phyloP scores from a whole-genome alignment of 2,113 vertebrate genomes.

The Thomomys bottae region DNA sequence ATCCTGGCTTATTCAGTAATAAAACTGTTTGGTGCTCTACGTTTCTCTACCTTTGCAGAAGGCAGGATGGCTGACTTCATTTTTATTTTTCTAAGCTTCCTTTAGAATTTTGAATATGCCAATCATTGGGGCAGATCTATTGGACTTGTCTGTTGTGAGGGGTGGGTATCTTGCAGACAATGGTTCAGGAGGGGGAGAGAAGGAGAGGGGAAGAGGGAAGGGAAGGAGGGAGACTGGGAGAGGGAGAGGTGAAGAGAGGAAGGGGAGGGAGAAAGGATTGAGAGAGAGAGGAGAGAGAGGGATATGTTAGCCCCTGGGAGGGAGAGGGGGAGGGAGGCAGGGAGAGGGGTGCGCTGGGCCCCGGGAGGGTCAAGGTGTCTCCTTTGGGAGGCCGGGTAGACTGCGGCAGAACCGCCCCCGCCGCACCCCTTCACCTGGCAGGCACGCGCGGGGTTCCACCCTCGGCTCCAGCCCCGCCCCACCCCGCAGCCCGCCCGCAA shows the following conservation, averaged over 20 bases:
- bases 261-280: too few species aligned
- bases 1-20: not conserved
- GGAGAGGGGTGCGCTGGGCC: too few species aligned
- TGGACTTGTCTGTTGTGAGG: not conserved
- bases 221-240: too few species aligned
- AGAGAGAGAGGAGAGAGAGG: too few species aligned
- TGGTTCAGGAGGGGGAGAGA: too few species aligned
- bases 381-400: not conserved
- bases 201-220: too few species aligned
- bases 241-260: too few species aligned
- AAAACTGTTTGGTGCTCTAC: not conserved
- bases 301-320: too few species aligned
- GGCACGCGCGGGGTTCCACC: not conserved
- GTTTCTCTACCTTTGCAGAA: not conserved
- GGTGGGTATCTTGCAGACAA: not conserved
- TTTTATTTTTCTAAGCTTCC: slow-evolving; percentile 32
- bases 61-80: not conserved
- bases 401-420: not conserved
- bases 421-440: not conserved
- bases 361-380: not conserved
- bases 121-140: not conserved
- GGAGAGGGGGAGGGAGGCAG: too few species aligned
- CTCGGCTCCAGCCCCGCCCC: not conserved
- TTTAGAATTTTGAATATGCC: not conserved
- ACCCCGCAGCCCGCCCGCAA: too few species aligned